Evolutionary conservation across 2,113 vertebrate species (phyloP).

Genomic region (Telmatochromis sp.): DNA sequence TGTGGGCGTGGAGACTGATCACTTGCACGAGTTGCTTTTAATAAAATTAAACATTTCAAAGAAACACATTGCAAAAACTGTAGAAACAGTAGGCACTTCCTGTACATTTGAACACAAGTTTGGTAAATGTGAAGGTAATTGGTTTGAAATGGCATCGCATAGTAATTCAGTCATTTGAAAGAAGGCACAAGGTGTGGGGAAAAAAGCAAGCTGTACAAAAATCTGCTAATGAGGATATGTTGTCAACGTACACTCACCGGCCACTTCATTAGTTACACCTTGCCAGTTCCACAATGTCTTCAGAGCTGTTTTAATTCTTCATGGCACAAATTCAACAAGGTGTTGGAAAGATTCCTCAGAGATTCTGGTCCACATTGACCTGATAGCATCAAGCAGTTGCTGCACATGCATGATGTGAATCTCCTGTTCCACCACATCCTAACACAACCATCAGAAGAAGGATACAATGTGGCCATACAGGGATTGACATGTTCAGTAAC

Average conservation of each 20-base stretch:
- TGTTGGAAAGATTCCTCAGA: not conserved
- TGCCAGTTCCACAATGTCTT: not conserved
- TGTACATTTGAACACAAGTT: not conserved
- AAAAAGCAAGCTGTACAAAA: not conserved
- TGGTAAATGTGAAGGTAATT: not conserved
- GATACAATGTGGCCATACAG: not conserved
- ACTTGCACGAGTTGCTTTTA: not conserved
- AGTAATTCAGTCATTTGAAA: not conserved
- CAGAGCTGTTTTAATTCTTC: not conserved
- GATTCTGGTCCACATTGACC: not conserved
- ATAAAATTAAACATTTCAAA: not conserved
- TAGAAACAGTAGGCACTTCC: not conserved
- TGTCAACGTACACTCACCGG: not conserved
- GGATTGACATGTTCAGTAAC: not conserved
- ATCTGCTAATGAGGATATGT: not conserved
- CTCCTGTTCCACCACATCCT: not conserved
- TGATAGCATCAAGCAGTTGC: not conserved
- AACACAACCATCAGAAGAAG: not conserved
- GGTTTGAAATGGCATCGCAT: not conserved
- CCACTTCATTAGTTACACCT: not conserved
- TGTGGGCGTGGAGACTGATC: not conserved
- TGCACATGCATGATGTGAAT: not conserved
- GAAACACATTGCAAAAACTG: not conserved
- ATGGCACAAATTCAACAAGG: not conserved
- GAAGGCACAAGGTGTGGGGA: not conserved